Evolutionary conservation across 2,113 vertebrate genomes (phyloP), one percentile per base, ranked within the genome.

Genomic region (Mustelus asterias): DNA sequence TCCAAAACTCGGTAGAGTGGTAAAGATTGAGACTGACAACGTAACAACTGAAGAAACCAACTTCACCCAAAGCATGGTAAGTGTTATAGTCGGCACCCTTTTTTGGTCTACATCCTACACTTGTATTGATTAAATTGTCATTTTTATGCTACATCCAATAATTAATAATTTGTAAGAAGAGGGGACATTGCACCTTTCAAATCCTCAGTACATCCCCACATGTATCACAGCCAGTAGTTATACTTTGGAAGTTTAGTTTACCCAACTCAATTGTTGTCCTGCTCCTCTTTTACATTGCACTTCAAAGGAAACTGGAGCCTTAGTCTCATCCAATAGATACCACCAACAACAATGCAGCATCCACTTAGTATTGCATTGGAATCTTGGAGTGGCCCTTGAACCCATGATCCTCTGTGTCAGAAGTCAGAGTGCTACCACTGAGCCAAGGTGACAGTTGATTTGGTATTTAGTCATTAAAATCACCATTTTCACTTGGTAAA

Each of bases 11-110:
- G 98, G 99, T 92, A 98, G 97, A 92, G 97, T 99, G 96, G 97
- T 98, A 96, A 96, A 65, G 96, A 96, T 97, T 80, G 97, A 96
- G 96, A 96, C 97, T 24, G 97, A 98, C 96, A 98, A 98, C 96
- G 97, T 96, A 63, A 97, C 97, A 5, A 96, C 97, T 96, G 98
- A 98, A 83, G 97, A 98, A 96, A 97, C 97, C 85, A 96, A 97
- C 96, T 99, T 99, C 97, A 99, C 98, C 0, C 98, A 99, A 96
- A 96, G 96, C 54, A 98, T 99, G 99, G 98, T 98, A 97, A 98
- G 98, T 97, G 58, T 96, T 95, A 37, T n/a, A n/a, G 65, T 48
- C 95, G 63, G 60, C 70, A 48, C 29, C 6, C 0, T 72, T 44
- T 29, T 54, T 95, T 54, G 26, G 24, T 54, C 67, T 95, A 69